These are phyloP conservation scores for Pitangus sulphuratus DNA, from an alignment of 2,797 vertebrate genomes.

Conservation along the genomic window DNA sequence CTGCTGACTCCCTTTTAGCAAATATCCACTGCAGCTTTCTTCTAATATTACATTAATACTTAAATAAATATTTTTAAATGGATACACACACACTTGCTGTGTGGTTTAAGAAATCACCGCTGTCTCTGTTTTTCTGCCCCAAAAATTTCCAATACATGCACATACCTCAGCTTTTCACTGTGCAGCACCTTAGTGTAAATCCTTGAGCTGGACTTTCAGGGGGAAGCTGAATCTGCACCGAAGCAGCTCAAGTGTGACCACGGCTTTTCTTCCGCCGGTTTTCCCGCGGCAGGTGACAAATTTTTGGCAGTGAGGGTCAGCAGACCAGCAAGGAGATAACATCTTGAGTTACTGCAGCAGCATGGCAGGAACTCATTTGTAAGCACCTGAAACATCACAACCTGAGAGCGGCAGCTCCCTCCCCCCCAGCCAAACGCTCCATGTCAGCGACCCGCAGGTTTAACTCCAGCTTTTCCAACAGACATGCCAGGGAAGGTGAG, in stretches of 20 bases:
- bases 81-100: neutral
- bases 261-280: neutral
- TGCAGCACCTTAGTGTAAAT: neutral
- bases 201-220: neutral
- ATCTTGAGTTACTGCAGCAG: neutral
- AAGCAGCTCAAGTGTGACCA: neutral
- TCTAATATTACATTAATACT: neutral
- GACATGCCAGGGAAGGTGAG: neutral
- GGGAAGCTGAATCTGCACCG: neutral
- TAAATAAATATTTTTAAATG: neutral
- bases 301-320: neutral
- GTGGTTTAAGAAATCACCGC: neutral
- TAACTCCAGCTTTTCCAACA: neutral
- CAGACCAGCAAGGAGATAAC: neutral
- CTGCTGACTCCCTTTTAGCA: neutral
- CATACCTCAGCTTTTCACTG: neutral
- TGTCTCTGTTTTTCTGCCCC: neutral
- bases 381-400: neutral
- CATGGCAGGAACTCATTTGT: neutral
- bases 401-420: neutral
- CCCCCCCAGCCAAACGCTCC: neutral
- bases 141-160: neutral
- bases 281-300: neutral
- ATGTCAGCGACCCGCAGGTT: accelerated
- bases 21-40: neutral